Base-by-base conservation (phyloP, 2,797 vertebrate genomes). In the Hypotaenidia okinawae region DNA sequence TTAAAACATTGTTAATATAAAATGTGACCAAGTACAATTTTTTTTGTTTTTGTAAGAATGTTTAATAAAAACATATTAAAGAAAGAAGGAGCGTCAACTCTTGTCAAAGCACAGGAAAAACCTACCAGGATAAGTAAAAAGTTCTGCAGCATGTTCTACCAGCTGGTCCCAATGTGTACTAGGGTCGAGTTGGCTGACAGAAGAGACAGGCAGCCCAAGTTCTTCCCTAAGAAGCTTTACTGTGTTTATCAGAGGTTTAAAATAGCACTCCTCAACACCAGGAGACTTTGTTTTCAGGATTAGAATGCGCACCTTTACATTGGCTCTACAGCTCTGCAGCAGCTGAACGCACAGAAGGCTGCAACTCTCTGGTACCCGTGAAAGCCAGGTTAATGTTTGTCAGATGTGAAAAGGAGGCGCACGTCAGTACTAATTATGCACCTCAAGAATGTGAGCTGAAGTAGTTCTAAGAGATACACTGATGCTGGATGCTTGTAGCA, bases 1-100 rank as follows among this genome's bases (percentile, higher is more conserved):
- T 98, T 98, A 97, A 98, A 98, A 97, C 94, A 94, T 97, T 52
- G 88, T 97, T 97, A 97, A 97, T 98, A 98, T 94, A 98, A 98
- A 98, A 98, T 97, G 97, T 95, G 95, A 97, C 93, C 96, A 95
- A 96, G 83, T 98, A 98, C 94, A 98, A 96, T 96, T 94, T 86
- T 55, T 96, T 95, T 75, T 45, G 43, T 45, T 33, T 96, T 95
- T 75, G 90, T 97, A 98, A 97, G 97, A 98, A 97, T 94, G 78
- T 94, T 92, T 95, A 97, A 93, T 96, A 93, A 98, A 98, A 61
- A 85, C 94, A 74, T 97, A 97, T 86, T 96, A 96, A 97, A 97
- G 97, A 95, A 97, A 97, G 96, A 90, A 95, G 67, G 93, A 92
- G 82, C 82, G 92, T 94, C 93, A 93, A 93, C 80, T 95, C 89